Conservation (phyloP, 2,888 invertebrate species). For the Lacanobia oleracea region DNA sequence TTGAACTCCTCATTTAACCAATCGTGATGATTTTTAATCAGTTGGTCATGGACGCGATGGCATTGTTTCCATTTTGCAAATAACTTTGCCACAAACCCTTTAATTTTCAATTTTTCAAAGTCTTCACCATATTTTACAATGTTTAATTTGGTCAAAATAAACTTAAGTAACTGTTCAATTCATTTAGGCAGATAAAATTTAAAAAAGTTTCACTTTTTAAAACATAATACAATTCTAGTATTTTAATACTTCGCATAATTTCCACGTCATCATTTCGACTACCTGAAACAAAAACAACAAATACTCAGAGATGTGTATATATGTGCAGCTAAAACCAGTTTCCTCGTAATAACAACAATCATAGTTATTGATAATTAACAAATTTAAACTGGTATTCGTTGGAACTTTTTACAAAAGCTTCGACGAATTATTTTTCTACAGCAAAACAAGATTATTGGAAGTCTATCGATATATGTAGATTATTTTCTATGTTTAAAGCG, state of each 20-base stretch:
- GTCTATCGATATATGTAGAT: conserved; percentile 2
- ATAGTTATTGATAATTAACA: conserved; percentile 1
- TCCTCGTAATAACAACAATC: conserved; percentile 20
- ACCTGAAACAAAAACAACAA: conserved; percentile 27
- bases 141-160: conserved; percentile 19
- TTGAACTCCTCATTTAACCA: conserved; percentile 27
- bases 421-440: conserved; percentile 11
- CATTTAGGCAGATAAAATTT: conserved; percentile 4
- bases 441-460: conserved; percentile 8
- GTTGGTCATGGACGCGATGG: conserved; percentile 12
- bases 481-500: conserved; percentile 6
- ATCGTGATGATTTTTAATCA: conserved; percentile 18
- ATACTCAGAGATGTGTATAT: conserved; percentile 24
- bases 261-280: conserved; percentile 13
- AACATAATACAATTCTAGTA: conserved; percentile 4
- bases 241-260: conserved; percentile 17
- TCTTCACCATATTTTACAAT: conserved; percentile 12
- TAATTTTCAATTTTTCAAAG: conserved; percentile 16
- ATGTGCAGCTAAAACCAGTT: conserved; percentile 23
- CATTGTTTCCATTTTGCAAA: conserved; percentile 33
- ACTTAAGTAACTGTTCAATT: conserved; percentile 2
- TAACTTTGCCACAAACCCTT: conserved; percentile 31
- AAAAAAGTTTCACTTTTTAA: conserved; percentile 11
- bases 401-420: conserved; percentile 8
- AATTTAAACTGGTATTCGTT: conserved; percentile 18